Evolutionary conservation across 2,888 invertebrate species (phyloP).

Genomic region (Tachystola acroxantha): DNA sequence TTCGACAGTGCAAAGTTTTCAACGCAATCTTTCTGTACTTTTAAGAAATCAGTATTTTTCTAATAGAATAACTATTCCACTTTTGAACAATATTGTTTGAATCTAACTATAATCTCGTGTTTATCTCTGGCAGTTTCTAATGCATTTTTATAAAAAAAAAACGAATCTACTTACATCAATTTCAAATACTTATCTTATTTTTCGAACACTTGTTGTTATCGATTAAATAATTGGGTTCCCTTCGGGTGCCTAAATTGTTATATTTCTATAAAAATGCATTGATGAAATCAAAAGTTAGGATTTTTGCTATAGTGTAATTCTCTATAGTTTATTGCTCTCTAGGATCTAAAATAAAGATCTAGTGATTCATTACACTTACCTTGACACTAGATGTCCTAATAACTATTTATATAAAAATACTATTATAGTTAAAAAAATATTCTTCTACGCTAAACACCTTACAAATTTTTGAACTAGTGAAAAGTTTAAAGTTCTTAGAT

Average conservation of each 20-base stretch:
- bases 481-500: slow-evolving; percentile 58
- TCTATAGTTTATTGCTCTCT: slow-evolving; percentile 60
- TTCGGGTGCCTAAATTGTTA: too few species aligned
- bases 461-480: slow-evolving; percentile 59
- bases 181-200: not conserved
- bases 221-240: too few species aligned
- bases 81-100: slow-evolving; percentile 36
- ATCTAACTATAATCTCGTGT: slow-evolving; percentile 28
- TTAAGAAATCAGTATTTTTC: slow-evolving; percentile 60
- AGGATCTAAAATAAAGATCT: slow-evolving; percentile 51
- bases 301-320: slow-evolving; percentile 55
- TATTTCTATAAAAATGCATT: slow-evolving; percentile 50
- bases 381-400: slow-evolving; percentile 45
- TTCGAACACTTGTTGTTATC: too few species aligned
- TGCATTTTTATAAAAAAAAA: slow-evolving; percentile 51
- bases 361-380: slow-evolving; percentile 46
- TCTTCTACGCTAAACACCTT: slow-evolving; percentile 73
- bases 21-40: slow-evolving; percentile 26
- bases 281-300: slow-evolving; percentile 35
- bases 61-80: slow-evolving; percentile 34
- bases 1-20: slow-evolving; percentile 35
- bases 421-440: slow-evolving; percentile 62
- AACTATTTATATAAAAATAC: slow-evolving; percentile 50
- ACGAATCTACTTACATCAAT: too few species aligned
- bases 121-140: slow-evolving; percentile 21